These are phyloP conservation scores for Scaptomyza graminum DNA, from an alignment of 1,140 invertebrate species.

Conservation along the genomic window DNA sequence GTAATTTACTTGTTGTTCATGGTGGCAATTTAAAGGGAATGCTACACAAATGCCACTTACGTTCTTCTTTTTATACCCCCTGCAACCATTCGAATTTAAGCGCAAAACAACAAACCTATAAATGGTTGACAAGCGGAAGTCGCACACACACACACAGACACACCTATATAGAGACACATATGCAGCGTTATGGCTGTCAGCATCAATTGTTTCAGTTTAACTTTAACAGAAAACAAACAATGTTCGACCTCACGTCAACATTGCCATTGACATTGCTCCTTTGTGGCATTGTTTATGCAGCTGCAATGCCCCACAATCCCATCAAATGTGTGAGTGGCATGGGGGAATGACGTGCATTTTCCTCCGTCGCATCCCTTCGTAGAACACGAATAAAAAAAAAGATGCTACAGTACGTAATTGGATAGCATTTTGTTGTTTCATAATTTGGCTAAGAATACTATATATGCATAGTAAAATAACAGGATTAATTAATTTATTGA, in stretches of 20 bases:
- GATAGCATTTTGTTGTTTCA: neutral
- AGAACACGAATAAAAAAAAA: constrained; percentile 5
- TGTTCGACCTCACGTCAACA: constrained; percentile 6
- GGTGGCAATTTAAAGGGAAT: constrained; percentile 12
- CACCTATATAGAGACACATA: neutral
- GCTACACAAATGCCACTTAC: constrained; percentile 12
- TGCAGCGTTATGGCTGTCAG: constrained; percentile 25
- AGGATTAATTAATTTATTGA: neutral
- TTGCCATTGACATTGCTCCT: constrained; percentile 38
- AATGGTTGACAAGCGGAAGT: constrained; percentile 53
- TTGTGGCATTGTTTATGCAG: constrained; percentile 68
- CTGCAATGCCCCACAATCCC: constrained; percentile 31
- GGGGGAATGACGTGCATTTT: constrained; percentile 25
- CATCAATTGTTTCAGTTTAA: constrained; percentile 75
- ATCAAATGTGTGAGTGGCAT: constrained; percentile 10
- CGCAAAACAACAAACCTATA: constrained; percentile 70
- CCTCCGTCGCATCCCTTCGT: constrained; percentile 13
- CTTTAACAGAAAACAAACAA: constrained; percentile 67
- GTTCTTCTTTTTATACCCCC: constrained; percentile 53
- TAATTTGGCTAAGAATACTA: neutral
- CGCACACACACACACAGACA: constrained; percentile 18
- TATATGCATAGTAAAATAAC: neutral
- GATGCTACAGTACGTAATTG: neutral
- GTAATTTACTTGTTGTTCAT: constrained; percentile 37
- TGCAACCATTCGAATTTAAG: constrained; percentile 61